Conservation (phyloP, 1,140 invertebrate genomes). For the Maniola jurtina region DNA sequence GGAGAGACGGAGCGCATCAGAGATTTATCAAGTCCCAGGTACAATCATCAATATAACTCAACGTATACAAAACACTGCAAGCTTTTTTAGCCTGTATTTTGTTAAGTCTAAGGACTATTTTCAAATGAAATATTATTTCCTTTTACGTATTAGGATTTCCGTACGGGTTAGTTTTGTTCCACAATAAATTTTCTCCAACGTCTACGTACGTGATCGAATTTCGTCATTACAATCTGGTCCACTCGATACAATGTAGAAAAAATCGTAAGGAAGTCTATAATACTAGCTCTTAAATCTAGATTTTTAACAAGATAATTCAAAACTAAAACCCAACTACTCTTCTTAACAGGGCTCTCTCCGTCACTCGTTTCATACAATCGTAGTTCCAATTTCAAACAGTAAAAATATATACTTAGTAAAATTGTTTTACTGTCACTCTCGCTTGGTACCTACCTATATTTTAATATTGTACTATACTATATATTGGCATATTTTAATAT, state of each 20-base stretch:
- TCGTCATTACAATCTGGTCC: constrained; percentile 30
- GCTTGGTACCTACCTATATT: too few species aligned
- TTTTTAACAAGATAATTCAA: too few species aligned
- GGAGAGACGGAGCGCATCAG: constrained; percentile 36
- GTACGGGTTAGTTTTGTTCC: constrained; percentile 34
- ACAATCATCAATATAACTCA: constrained; percentile 1
- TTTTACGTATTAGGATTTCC: constrained; percentile 26
- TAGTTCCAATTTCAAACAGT: too few species aligned
- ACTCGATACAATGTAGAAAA: constrained; percentile 18
- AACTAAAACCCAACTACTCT: too few species aligned
- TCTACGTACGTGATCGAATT: constrained; percentile 35
- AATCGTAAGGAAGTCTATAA: constrained; percentile 4
- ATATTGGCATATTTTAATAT: too few species aligned
- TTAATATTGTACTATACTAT: too few species aligned
- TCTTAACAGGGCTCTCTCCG: too few species aligned
- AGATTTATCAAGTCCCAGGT: constrained; percentile 43
- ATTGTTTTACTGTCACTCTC: too few species aligned
- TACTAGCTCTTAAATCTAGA: not conserved
- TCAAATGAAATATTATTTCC: constrained; percentile 5
- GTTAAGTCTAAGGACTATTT: constrained; percentile 10
- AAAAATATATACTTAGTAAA: too few species aligned
- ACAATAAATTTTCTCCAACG: constrained; percentile 27
- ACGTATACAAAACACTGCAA: not conserved
- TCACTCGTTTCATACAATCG: too few species aligned
- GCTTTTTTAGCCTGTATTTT: constrained; percentile 13